These are phyloP conservation scores for Atta cephalotes DNA, from an alignment of 1,140 invertebrate genomes.

Conservation along the genomic window DNA sequence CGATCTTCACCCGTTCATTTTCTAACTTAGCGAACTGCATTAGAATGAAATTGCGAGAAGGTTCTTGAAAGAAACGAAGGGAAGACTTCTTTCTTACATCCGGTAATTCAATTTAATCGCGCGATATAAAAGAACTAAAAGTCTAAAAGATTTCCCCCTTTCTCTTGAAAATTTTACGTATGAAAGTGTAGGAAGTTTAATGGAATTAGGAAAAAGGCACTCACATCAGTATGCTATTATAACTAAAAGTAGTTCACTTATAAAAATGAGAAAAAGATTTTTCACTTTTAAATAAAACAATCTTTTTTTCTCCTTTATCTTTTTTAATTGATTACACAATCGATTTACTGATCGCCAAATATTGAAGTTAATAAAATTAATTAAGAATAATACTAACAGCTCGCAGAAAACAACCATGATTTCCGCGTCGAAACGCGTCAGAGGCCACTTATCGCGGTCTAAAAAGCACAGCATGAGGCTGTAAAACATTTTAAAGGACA, in stretches of 20 bases:
- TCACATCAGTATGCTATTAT: neutral
- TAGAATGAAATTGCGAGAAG: neutral
- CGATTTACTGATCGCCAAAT: neutral
- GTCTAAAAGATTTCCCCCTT: neutral
- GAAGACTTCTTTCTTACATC: constrained; percentile 12
- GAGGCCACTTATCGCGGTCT: constrained; percentile 22
- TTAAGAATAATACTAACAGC: neutral
- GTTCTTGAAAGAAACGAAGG: neutral
- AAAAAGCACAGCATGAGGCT: constrained; percentile 18
- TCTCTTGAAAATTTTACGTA: neutral
- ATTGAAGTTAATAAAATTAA: neutral
- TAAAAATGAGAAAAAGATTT: neutral
- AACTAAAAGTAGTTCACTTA: neutral
- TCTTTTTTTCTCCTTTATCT: neutral
- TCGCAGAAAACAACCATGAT: neutral
- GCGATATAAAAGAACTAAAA: neutral
- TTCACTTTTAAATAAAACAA: neutral
- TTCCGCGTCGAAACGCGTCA: constrained; percentile 12
- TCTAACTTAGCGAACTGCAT: constrained; percentile 11
- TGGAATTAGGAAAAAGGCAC: neutral
- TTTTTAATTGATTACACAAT: neutral
- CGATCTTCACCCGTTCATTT: constrained; percentile 17
- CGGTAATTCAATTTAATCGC: constrained; percentile 13
- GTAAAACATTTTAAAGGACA: constrained; percentile 71
- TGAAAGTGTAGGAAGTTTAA: neutral